Evolutionary conservation across 1,140 invertebrate genomes (phyloP), one percentile per base, ranked within the genome.

Genomic region (Colletes gigas): DNA sequence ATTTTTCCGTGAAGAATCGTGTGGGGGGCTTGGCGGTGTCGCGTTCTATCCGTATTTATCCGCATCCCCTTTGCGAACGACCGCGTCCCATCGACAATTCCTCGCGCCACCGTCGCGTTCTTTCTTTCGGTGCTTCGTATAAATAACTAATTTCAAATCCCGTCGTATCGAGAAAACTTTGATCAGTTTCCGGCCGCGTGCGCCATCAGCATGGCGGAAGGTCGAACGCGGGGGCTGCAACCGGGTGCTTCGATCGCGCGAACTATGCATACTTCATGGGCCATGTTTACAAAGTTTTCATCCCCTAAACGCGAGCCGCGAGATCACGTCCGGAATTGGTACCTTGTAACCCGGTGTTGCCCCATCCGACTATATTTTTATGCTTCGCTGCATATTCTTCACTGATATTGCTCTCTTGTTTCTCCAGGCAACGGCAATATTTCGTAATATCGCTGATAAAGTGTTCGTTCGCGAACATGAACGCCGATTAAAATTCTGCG

Each of bases 61-160:
- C 54, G 14, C 39, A 4, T 1, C 5, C 30, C 15, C 41, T 10
- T 12, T n/a, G 41, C 6, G 17, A 59, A 19, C 41, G 14, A 15
- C 9, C 44, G 47, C n/a, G 19, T 19, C 15, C 62, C 19, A 52
- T 63, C 41, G 12, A 17, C 52, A 69, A 59, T 81, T 71, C 72
- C 44, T 52, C 70, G 44, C 30, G 62, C 47, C 47, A 74, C 78
- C 57, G 65, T 78, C 65, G 62, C 70, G 73, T 17, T 72, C 74
- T 70, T 82, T 77, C 81, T 60, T 80, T 68, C 80, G 63, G 81
- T 57, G 65, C 57, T 59, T 59, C 80, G 83, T 88, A 89, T 90
- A 90, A 90, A 91, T 90, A 91, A 88, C 84, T 90, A 90, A 91
- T 90, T 87, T 89, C 82, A 75, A 88, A 90, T 90, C 89, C 78